Evolutionary conservation across 92 coral and sea anemone genomes (phyloP), one percentile per base, ranked within the genome.

Genomic region (Actinernus sp.): DNA sequence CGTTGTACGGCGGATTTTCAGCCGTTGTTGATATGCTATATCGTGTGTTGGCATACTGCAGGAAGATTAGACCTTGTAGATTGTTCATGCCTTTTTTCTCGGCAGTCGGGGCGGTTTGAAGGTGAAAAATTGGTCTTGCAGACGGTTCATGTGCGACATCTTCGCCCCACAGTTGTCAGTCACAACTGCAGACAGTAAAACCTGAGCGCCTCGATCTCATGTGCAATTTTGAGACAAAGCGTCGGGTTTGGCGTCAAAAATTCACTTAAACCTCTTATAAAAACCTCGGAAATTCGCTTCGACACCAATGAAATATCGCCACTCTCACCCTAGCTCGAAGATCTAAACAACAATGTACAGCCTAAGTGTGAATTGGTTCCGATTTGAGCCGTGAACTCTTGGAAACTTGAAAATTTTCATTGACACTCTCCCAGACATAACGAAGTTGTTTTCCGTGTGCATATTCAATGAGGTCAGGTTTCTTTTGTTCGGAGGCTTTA

Each of bases 1-100:
- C 0, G 97, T 95, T 21, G 92, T 76, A 61, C 97, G 97, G 13
- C 93, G 76, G 58, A 88, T 88, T 74, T 83, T 88, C 49, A 73
- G 49, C 33, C 76, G 66, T 62, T 81, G 88, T 43, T 81, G 88
- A 31, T 57, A 58, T 44, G 82, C 61, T 63, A 67, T 44, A 47
- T 81, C 88, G 47, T 73, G 83, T 31, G 82, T 68, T 55, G 88
- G 81, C 88, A 81, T 81, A 43, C 78, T 70, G 65, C 66, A 57
- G 43, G 57, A n/a, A 36, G 40, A 57, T 20, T 13, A 57, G 41
- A 26, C 21, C 78, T 22, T 70, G 25, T 24, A 39, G 49, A 70
- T 27, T 46, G 43, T 31, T 9, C 78, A 70, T 70, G 59, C 66
- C 78, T 55, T 39, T 16, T 36, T 70, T 28, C 33, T 25, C 48